These are phyloP conservation scores for Archaeoteleia sp. DNA, from an alignment of 2,888 invertebrate species.

Conservation along the genomic window DNA sequence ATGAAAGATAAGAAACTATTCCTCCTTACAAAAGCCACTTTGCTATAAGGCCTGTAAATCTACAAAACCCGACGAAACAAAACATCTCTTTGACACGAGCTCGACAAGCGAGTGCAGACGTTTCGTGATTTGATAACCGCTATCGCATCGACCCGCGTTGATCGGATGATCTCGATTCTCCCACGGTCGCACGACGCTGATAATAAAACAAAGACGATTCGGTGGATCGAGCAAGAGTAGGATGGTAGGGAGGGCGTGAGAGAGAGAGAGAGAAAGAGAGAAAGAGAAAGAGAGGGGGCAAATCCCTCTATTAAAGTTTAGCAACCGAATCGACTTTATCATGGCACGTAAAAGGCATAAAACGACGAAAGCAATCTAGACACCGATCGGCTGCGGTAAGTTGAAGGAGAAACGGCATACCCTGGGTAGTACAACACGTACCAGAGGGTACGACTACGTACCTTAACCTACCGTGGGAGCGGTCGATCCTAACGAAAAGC, in stretches of 20 bases:
- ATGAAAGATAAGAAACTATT: too few species aligned
- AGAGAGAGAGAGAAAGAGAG: too few species aligned
- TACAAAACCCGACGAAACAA: too few species aligned
- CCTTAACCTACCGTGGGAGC: conserved; percentile 61
- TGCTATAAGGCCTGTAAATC: too few species aligned
- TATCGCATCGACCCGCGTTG: conserved; percentile 19
- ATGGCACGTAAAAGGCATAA: conserved; percentile 66
- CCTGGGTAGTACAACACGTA: conserved; percentile 49
- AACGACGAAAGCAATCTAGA: conserved; percentile 68
- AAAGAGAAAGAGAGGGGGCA: conserved; percentile 36
- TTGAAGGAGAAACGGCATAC: conserved; percentile 53
- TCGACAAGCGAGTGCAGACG: too few species aligned
- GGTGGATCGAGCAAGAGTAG: conserved; percentile 30
- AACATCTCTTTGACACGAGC: too few species aligned
- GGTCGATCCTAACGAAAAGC: conserved; percentile 52
- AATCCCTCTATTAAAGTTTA: conserved; percentile 60
- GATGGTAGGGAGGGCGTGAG: too few species aligned
- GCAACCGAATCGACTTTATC: conserved; percentile 54
- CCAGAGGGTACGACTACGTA: conserved; percentile 47
- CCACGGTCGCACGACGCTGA: too few species aligned
- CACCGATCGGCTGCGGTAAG: conserved; percentile 57
- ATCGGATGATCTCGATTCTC: conserved; percentile 26
- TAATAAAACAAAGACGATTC: conserved; percentile 39
- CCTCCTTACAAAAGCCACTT: too few species aligned
- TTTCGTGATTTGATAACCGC: background rate